Evolutionary conservation across 2,888 invertebrate genomes (phyloP), one percentile per base, ranked within the genome.

Genomic region (Pteria penguin): DNA sequence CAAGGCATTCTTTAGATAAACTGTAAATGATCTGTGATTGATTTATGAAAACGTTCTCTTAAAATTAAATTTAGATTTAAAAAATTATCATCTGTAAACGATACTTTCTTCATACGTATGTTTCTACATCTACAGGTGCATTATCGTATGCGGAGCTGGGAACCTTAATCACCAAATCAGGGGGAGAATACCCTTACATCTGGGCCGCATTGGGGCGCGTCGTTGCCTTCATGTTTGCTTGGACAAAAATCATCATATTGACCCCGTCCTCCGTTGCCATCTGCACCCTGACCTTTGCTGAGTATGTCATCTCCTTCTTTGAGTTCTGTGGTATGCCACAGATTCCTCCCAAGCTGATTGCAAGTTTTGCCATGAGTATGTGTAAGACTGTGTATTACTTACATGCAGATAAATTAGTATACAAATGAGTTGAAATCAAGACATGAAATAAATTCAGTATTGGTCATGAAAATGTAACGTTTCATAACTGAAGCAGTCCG

Each of bases 81-180:
- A n/a, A n/a, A n/a, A n/a, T n/a, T n/a, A n/a, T n/a, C n/a, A n/a
- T n/a, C n/a, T n/a, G n/a, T n/a, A n/a, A n/a, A n/a, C n/a, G n/a
- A n/a, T n/a, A n/a, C n/a, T n/a, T n/a, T n/a, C n/a, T n/a, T n/a
- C n/a, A n/a, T n/a, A n/a, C n/a, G n/a, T n/a, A n/a, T n/a, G n/a
- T n/a, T n/a, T n/a, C n/a, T n/a, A n/a, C 22, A 1, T 67, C 72
- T 70, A 2, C 74, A 95, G 95, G 96, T 81, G 96, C 96, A 0
- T 90, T 96, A 76, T 95, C 95, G 0, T 96, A 96, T 89, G 96
- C 96, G 29, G 96, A 96, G 92, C 92, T 96, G 70, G 96, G 96
- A 54, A 95, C 96, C 0, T 95, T 96, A 0, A 94, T 96, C 3
- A 95, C 95, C 0, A 94, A 95, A 87, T 96, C 96, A 0, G 96